These are phyloP conservation scores for Pagrus major DNA, from an alignment of 2,113 vertebrate genomes.

Conservation along the genomic window DNA sequence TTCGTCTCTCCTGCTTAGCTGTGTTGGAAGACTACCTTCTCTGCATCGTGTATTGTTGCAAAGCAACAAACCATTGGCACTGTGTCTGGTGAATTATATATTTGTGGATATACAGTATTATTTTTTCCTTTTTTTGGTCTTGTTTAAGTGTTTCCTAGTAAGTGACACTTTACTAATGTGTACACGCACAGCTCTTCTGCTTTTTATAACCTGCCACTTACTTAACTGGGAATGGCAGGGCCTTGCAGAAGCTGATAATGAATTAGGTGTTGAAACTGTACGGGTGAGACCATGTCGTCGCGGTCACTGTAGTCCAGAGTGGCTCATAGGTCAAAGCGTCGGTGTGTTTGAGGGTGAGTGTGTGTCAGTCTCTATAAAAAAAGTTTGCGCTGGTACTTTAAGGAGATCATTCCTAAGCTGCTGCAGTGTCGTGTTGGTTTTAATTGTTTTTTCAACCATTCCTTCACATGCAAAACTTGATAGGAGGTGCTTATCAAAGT, in stretches of 20 bases:
- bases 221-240: slow-evolving; percentile 72
- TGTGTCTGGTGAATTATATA: not conserved
- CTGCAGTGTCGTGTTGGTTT: slow-evolving; percentile 47
- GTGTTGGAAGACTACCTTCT: slow-evolving; percentile 7
- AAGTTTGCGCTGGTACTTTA: slow-evolving; percentile 72
- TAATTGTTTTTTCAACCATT: slow-evolving; percentile 59
- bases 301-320: slow-evolving; percentile 60
- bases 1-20: slow-evolving; percentile 1
- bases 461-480: not conserved
- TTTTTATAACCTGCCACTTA: slow-evolving; percentile 84
- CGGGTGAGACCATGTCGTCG: slow-evolving; percentile 76
- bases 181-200: slow-evolving; percentile 55
- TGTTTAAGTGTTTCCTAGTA: slow-evolving; percentile 63
- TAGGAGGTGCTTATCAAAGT: not conserved
- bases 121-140: slow-evolving; percentile 37
- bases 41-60: not conserved
- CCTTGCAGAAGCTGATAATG: slow-evolving; percentile 81
- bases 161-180: slow-evolving; percentile 61
- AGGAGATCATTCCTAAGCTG: slow-evolving; percentile 64
- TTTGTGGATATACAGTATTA: slow-evolving; percentile 19
- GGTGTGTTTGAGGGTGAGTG: slow-evolving; percentile 63
- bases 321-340: slow-evolving; percentile 75
- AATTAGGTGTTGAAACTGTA: slow-evolving; percentile 85
- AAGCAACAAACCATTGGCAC: not conserved
- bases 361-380: slow-evolving; percentile 72